Base-by-base conservation (phyloP, 2,888 invertebrate species). In the Phanerotoma sp. region DNA sequence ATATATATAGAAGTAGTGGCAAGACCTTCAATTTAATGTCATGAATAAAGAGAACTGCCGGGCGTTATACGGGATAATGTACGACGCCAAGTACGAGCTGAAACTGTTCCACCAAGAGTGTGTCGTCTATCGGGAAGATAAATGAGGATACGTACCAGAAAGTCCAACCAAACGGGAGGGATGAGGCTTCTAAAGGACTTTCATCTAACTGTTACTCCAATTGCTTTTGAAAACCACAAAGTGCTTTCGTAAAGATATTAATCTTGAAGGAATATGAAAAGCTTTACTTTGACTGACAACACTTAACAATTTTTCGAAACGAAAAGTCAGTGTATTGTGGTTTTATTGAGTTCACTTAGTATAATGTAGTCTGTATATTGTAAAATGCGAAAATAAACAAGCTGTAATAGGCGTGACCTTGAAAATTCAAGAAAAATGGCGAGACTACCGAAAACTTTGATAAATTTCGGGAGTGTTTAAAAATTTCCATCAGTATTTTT, bases 21-120 rank as follows among this genome's bases (percentile, higher is more conserved):
- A 21, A 50, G 50, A 50, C 50, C 50, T 50, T 50, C 21, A 50
- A 50, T 50, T 50, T 42, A 41, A 21, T 30, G 41, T 28, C 49
- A 49, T 49, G 49, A 38, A 49, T 49, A 49, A 49, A 49, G 49
- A 40, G 38, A 16, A 49, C 15, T 48, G 38, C 38, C 38, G 15
- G 38, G 38, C 38, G 16, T 38, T 38, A 15, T 38, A 18, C 16
- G 15, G 38, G 38, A 38, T 38, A 38, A 58, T 54, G 48, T 54
- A 58, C 38, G 45, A 51, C n/a, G 42, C 46, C 40, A n/a, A n/a
- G n/a, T n/a, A n/a, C n/a, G 18, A 58, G 54, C 45, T 58, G 49
- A 54, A 58, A 58, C 52, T 58, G 52, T 58, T 55, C 58, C 54
- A 55, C 40, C 40, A 51, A 48, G 58, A 49, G 49, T 44, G 38